Evolutionary conservation across 2,797 vertebrate genomes (phyloP), one percentile per base, ranked within the genome.

Genomic region (Pseudomugil tenellus): DNA sequence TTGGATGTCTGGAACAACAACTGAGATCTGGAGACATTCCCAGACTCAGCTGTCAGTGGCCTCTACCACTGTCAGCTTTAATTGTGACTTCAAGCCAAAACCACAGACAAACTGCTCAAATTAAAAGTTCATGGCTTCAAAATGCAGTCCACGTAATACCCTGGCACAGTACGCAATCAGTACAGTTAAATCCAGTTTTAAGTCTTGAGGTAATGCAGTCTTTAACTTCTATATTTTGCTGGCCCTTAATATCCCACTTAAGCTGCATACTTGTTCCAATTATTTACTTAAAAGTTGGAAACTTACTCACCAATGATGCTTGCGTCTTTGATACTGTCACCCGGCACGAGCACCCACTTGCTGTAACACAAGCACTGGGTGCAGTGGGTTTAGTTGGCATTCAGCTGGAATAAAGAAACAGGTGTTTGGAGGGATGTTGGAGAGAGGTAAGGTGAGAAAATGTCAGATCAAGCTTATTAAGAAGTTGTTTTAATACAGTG

Each of bases 21-120:
- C 84, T 75, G 76, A 81, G 72, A 90, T 87, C 85, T 94, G 91
- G 90, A 92, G 73, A 75, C 58, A n/a, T 82, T 90, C 90, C 87
- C 89, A 86, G 90, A 91, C 87, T 76, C 56, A 72, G 83, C 67
- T 80, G 83, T 87, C 54, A 34, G 58, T 84, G 76, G 77, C 74
- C 76, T 84, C 81, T 78, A 76, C 83, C 77, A 58, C 74, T 80
- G 80, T 83, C 71, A 70, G 76, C 70, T 80, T 87, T 88, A 79
- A 87, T 85, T 79, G 85, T 76, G 71, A 62, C 67, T 61, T 60
- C 55, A 70, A 76, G 86, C 80, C 86, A 89, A 84, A 91, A 79
- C 59, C 51, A 70, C 59, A 53, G 65, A 74, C 75, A 79, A 85
- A 80, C 46, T 61, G 67, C 55, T 76, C 51, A 67, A 83, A 88